These are phyloP conservation scores for Aramus guarauna DNA, from an alignment of 2,113 vertebrate genomes.

Conservation along the genomic window DNA sequence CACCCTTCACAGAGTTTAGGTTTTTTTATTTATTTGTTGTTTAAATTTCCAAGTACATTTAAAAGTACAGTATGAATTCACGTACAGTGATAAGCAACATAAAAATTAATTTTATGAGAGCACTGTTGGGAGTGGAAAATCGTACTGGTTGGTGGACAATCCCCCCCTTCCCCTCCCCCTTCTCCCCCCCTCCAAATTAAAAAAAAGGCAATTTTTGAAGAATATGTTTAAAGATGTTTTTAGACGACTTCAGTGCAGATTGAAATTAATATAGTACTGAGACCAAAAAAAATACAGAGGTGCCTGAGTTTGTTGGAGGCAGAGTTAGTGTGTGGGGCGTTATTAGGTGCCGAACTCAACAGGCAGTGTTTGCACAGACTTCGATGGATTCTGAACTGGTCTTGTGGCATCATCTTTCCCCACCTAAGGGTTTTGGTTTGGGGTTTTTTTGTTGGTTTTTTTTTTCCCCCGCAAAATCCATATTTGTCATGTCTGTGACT, in stretches of 20 bases:
- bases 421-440: no score
- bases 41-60: background rate
- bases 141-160: background rate
- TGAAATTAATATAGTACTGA: background rate
- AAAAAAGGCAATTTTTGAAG: background rate
- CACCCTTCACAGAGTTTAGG: background rate
- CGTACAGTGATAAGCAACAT: background rate
- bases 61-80: background rate
- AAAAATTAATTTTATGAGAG: background rate
- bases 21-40: background rate
- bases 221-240: background rate
- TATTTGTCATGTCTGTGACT: background rate
- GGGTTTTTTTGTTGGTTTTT: no score
- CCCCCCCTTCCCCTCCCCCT: fast-evolving
- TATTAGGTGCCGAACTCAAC: background rate
- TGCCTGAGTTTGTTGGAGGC: background rate
- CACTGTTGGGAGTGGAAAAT: background rate
- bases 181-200: no score
- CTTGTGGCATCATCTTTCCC: background rate
- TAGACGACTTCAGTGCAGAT: background rate
- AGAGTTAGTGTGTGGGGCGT: background rate
- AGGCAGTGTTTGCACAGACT: background rate
- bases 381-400: background rate
- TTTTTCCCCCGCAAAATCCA: background rate
- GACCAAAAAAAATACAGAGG: fast-evolving